Evolutionary conservation across 2,113 vertebrate genomes (phyloP), one percentile per base, ranked within the genome.

Genomic region (Tyto alba): DNA sequence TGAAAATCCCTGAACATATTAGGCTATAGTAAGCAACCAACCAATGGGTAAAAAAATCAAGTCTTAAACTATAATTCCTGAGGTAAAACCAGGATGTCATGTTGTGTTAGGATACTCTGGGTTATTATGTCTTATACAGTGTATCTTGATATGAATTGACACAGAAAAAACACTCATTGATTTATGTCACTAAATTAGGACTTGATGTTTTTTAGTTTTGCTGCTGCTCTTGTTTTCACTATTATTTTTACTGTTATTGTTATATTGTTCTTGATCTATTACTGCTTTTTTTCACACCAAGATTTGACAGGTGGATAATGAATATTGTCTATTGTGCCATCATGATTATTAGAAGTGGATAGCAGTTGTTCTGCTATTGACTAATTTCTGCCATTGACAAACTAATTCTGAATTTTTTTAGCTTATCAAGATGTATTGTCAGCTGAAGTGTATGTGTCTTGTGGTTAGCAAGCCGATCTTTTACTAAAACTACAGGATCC

Each of bases 181-280:
- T 98, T 97, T 97, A 95, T 97, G 89, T 89, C 64, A 95, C 94
- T 97, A 97, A 98, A 97, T 98, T 96, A 97, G 85, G 97, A 97
- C 8, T 64, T 84, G 63, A 83, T 50, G 68, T 8, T 45, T 95
- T 91, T 91, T 85, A 18, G 11, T 45, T 93, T 95, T 88, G 52
- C 53, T 79, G 36, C 25, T 86, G 72, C 41, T 90, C 40, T 85
- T 90, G 43, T 59, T 88, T 88, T 88, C 76, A 83, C 45, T 73
- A 43, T 88, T 94, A 88, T 48, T 76, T 26, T 92, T 94, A 67
- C 29, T 72, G 80, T 69, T 95, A 90, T 53, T 92, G 67, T 93
- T 93, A 67, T 74, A 90, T 86, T 91, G 79, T 62, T 60, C 87
- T 97, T 97, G 92, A 97, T 97, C 94, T 96, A 93, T 89, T 97